These are phyloP conservation scores for Entomobrya multifasciata DNA, from an alignment of 2,888 invertebrate genomes.

Conservation along the genomic window DNA sequence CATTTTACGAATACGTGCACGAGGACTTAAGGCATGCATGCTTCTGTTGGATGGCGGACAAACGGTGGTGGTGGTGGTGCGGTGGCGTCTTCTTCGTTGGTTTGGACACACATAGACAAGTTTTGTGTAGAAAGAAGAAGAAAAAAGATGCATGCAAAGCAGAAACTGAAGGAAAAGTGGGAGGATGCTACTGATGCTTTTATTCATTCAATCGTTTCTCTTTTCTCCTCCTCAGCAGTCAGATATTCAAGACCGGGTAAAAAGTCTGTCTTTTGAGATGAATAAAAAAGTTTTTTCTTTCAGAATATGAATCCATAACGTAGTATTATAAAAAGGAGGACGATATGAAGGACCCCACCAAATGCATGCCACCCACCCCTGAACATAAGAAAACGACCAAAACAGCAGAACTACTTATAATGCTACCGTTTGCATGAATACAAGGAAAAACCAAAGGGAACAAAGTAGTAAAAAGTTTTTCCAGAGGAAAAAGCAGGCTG, in stretches of 20 bases:
- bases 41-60: no score
- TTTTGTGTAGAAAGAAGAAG: slow-evolving; percentile 9
- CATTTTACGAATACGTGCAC: no score
- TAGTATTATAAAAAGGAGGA: background rate
- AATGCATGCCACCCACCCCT: background rate
- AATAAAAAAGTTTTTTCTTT: slow-evolving; percentile 35
- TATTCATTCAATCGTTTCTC: no score
- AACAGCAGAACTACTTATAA: no score
- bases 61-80: no score
- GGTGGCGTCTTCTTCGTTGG: slow-evolving; percentile 2
- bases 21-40: no score
- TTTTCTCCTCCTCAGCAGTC: slow-evolving; percentile 11
- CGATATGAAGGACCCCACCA: background rate
- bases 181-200: no score
- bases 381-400: no score
- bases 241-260: background rate
- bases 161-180: slow-evolving; percentile 1
- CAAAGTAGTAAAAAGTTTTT: background rate
- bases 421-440: no score
- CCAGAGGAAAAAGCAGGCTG: slow-evolving; percentile 14
- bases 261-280: background rate
- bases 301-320: slow-evolving; percentile 6
- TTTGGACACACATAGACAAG: background rate
- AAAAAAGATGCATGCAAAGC: slow-evolving; percentile 37
- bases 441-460: no score